phyloP scores from a whole-genome alignment of 1,140 invertebrate genomes.

The Drosophila rhopaloa region DNA sequence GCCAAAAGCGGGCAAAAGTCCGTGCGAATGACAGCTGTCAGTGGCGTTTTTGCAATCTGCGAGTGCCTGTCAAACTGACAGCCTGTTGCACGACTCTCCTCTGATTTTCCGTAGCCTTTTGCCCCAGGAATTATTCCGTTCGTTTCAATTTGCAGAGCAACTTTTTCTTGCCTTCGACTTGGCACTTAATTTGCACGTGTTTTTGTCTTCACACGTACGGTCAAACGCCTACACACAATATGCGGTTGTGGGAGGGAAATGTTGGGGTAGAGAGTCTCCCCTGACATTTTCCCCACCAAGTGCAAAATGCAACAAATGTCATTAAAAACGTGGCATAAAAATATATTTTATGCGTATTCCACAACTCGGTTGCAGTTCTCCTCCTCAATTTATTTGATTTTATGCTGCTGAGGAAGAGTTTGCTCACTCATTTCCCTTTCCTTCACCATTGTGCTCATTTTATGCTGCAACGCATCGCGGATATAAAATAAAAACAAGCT shows the following conservation, averaged over 20 bases:
- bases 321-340: constrained; percentile 79
- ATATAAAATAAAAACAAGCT: constrained; percentile 56
- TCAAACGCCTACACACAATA: constrained; percentile 38
- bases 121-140: constrained; percentile 23
- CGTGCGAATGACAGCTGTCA: constrained; percentile 77
- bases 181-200: constrained; percentile 25
- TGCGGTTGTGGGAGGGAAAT: neutral
- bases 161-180: constrained; percentile 34
- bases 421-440: constrained; percentile 15
- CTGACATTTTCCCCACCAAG: constrained; percentile 40
- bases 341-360: constrained; percentile 71
- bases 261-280: neutral
- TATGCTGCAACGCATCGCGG: constrained; percentile 60
- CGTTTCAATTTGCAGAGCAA: constrained; percentile 22
- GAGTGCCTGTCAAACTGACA: constrained; percentile 68
- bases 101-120: constrained; percentile 17
- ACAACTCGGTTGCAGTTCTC: constrained; percentile 30
- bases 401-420: constrained; percentile 46
- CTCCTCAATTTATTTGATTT: constrained; percentile 33
- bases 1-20: constrained; percentile 29
- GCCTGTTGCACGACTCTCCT: constrained; percentile 63
- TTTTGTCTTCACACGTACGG: constrained; percentile 33
- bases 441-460: constrained; percentile 51
- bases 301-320: constrained; percentile 79
- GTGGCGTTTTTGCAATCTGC: constrained; percentile 65